phyloP scores from a whole-genome alignment of 2,888 invertebrate genomes.

The Hermaeophaga mercurialis region DNA sequence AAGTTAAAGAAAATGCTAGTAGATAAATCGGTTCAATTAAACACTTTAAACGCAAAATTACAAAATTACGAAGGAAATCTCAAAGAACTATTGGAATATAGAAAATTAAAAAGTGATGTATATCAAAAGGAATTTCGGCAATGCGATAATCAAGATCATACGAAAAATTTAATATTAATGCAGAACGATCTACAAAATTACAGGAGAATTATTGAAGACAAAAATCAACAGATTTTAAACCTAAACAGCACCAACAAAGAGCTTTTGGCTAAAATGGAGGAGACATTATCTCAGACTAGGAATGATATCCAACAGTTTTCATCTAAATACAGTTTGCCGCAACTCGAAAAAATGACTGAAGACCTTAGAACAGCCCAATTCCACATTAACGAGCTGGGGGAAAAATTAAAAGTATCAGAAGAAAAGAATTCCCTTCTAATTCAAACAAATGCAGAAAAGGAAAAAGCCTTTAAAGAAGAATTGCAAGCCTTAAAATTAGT shows the following conservation, averaged over 20 bases:
- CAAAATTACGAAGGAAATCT: slow-evolving; percentile 44
- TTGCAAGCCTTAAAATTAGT: slow-evolving; percentile 30
- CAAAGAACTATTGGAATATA: slow-evolving; percentile 46
- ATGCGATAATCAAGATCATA: slow-evolving; percentile 43
- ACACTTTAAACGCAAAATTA: slow-evolving; percentile 44
- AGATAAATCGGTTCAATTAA: slow-evolving; percentile 47
- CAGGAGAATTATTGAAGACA: slow-evolving; percentile 43
- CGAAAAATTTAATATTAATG: slow-evolving; percentile 42
- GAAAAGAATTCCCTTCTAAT: slow-evolving; percentile 34
- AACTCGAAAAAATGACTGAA: slow-evolving; percentile 47
- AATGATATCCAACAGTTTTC: slow-evolving; percentile 48
- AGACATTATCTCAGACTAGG: slow-evolving; percentile 47
- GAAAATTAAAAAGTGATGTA: slow-evolving; percentile 42
- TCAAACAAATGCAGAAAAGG: slow-evolving; percentile 33
- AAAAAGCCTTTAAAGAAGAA: slow-evolving; percentile 32
- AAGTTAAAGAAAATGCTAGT: slow-evolving; percentile 47
- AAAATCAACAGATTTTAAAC: slow-evolving; percentile 44
- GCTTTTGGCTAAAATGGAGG: slow-evolving; percentile 47
- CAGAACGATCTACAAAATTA: slow-evolving; percentile 47
- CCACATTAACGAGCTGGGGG: slow-evolving; percentile 41
- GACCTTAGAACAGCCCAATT: slow-evolving; percentile 45
- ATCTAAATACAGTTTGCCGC: slow-evolving; percentile 48
- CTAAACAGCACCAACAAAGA: slow-evolving; percentile 46
- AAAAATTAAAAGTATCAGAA: slow-evolving; percentile 36
- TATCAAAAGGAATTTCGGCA: slow-evolving; percentile 43